A percentile compares a stretch with the other conserved stretches of the same genome.
Evolutionary conservation across 2,797 vertebrate genomes (phyloP).

Genomic region (Netta rufina): DNA sequence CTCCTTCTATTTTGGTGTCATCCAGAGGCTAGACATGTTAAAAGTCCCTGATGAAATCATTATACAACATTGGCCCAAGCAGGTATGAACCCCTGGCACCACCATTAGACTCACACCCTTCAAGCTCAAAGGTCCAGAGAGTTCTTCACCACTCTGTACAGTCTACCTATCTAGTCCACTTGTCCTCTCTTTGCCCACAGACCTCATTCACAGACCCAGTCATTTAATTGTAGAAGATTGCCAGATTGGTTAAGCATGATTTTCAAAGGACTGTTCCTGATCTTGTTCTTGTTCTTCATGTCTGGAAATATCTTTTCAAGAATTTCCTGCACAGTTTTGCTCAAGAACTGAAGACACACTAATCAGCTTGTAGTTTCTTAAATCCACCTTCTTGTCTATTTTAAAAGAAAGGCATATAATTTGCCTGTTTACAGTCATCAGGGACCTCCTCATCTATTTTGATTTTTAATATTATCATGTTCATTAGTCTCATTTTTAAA

Average conservation of each 20-base stretch:
- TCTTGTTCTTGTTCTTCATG: background rate
- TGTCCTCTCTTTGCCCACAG: background rate
- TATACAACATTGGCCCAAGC: background rate
- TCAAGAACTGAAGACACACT: background rate
- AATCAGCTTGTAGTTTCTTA: background rate
- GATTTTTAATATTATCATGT: background rate
- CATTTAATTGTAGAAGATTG: background rate
- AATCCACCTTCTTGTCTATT: background rate
- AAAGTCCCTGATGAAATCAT: background rate
- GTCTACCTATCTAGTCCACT: background rate
- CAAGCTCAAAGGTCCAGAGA: background rate
- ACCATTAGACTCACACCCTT: background rate
- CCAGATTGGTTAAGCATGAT: background rate
- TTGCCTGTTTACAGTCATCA: background rate
- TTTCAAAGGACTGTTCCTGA: background rate
- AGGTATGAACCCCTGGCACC: background rate
- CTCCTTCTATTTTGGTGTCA: background rate
- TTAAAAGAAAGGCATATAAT: background rate
- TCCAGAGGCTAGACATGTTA: background rate
- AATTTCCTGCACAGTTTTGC: background rate
- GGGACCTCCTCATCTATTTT: background rate
- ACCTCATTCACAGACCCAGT: background rate
- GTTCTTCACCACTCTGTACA: background rate
- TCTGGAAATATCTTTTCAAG: background rate
- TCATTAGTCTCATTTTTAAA: background rate